Evolutionary conservation across 2,888 invertebrate species (phyloP), one percentile per base, ranked within the genome.

Genomic region (Drosophila parthenogenetica): DNA sequence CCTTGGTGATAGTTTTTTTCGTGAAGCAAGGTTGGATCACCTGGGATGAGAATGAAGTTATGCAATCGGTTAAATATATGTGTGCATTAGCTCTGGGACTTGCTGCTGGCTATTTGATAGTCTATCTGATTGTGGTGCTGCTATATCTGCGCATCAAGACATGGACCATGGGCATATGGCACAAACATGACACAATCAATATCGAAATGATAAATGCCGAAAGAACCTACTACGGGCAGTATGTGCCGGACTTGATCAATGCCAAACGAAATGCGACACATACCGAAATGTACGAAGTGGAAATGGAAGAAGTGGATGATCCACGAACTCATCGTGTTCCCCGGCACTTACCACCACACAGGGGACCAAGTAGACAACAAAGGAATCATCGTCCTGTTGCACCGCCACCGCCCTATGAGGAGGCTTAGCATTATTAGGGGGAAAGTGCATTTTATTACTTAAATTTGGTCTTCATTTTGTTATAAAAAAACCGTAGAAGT

Each of bases 111-210:
- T 74, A 71, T 39, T 1, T 74, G 35, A 3, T 71, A 0, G 59
- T 62, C 7, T 66, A 70, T 39, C 10, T 74, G 10, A n/a, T 62
- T 25, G n/a, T 57, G 0, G 58, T 70, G 5, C 1, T 48, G 1
- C 5, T 43, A 1, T 74, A 60, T 39, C 7, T 62, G 11, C 7
- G 19, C 4, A 5, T 59, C 1, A 39, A 16, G 5, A 35, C 0
- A 7, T 37, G 29, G 14, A 25, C 25, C 0, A 54, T 51, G 58
- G 17, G 7, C 43, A 3, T 14, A 0, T 70, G 57, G 58, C 13
- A 17, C n/a, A 14, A 14, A 0, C 4, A 25, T 3, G 53, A 57
- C 1, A 11, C 29, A 0, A 4, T 13, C 7, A 57, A 5, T 7
- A 0, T 60, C 5, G 39, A 59, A 14, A 51, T 45, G 55, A 0